These are phyloP conservation scores for Bombus sylvicola DNA, from an alignment of 1,140 invertebrate species.

Conservation along the genomic window DNA sequence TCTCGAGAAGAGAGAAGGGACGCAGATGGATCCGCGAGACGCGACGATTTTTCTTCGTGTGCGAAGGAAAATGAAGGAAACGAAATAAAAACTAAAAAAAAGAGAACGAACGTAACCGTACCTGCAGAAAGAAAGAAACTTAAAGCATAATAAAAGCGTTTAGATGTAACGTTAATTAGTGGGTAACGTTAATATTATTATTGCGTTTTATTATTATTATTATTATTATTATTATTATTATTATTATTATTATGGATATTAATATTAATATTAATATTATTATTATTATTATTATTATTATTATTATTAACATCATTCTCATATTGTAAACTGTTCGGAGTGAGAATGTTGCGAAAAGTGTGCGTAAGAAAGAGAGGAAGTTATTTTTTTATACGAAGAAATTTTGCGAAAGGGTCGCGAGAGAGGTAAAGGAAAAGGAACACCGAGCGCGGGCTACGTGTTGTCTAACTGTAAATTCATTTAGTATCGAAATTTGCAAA, in stretches of 20 bases:
- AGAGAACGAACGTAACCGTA: slow-evolving; percentile 55
- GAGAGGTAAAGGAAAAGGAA: not conserved
- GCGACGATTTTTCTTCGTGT: not conserved
- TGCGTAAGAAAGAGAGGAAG: slow-evolving; percentile 27
- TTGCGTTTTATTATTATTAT: slow-evolving; percentile 68
- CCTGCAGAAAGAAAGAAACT: slow-evolving; percentile 63
- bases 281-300: slow-evolving; percentile 54
- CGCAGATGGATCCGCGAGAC: not conserved
- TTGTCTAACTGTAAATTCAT: not conserved
- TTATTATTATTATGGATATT: not conserved
- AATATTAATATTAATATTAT: slow-evolving; percentile 62
- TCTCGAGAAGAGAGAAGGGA: not conserved
- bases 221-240: slow-evolving; percentile 51
- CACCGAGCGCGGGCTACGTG: slow-evolving; percentile 20
- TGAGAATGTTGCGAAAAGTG: slow-evolving; percentile 36
- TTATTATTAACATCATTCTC: slow-evolving; percentile 26
- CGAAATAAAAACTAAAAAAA: not conserved
- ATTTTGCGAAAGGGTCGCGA: slow-evolving; percentile 2
- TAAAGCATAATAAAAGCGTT: slow-evolving; percentile 67
- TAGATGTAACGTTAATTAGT: slow-evolving; percentile 72
- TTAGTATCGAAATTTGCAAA: not conserved
- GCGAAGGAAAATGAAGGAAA: not conserved
- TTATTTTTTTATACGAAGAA: slow-evolving; percentile 62
- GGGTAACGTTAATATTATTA: slow-evolving; percentile 67
- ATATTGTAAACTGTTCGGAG: slow-evolving; percentile 23